Conservation (phyloP, 2,113 vertebrate species). For the Motacilla tschutschensis region DNA sequence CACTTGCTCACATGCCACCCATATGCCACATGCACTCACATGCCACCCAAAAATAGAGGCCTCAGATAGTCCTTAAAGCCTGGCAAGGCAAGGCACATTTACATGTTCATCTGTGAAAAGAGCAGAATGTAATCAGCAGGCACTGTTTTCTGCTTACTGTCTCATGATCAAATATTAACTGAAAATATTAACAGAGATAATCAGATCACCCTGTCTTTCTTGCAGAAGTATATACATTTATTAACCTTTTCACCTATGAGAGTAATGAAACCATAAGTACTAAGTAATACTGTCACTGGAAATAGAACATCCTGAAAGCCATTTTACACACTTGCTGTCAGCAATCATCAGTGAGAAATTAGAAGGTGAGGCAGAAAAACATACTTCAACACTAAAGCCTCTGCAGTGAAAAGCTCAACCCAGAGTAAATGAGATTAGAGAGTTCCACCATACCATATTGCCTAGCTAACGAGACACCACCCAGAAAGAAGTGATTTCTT, state of each 20-base stretch:
- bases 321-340: background rate
- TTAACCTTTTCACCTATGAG: conserved; percentile 42
- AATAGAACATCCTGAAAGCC: background rate
- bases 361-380: background rate
- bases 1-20: background rate
- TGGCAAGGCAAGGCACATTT: conserved; percentile 16
- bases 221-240: conserved; percentile 2
- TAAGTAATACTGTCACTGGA: background rate
- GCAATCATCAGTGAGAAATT: background rate
- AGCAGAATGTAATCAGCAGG: conserved; percentile 47
- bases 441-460: background rate
- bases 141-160: conserved; percentile 38
- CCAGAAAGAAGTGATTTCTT: background rate
- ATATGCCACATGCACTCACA: background rate
- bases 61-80: conserved; percentile 16
- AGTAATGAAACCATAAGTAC: background rate
- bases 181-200: conserved; percentile 64
- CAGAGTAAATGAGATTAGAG: background rate
- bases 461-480: background rate
- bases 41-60: conserved; percentile 54
- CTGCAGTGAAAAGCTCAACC: background rate
- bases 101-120: conserved; percentile 11
- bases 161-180: conserved; percentile 63
- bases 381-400: background rate
- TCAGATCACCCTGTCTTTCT: conserved; percentile 1